Evolutionary conservation across 2,888 invertebrate genomes (phyloP).

Genomic region (Junonia oenone): DNA sequence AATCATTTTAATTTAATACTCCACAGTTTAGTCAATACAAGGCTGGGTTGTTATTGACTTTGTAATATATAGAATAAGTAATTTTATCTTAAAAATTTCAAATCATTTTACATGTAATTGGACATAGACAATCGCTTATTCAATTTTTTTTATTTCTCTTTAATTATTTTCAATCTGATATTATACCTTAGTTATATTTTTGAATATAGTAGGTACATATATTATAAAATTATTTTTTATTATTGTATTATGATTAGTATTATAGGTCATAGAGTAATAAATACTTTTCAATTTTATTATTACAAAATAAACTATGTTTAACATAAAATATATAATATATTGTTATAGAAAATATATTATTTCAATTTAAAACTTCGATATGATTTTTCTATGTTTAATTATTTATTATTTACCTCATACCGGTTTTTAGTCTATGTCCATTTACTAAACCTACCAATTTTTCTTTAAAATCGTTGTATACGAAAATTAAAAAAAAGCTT

Average conservation of each 20-base stretch:
- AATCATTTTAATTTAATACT: conserved; percentile 46
- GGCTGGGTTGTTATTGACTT: conserved; percentile 73
- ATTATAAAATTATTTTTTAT: no score
- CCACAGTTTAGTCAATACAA: conserved; percentile 57
- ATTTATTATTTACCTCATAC: not conserved
- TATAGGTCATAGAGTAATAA: no score
- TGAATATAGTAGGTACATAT: no score
- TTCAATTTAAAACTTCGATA: not conserved
- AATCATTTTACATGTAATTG: not conserved
- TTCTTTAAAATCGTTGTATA: not conserved
- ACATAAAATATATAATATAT: no score
- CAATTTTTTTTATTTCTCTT: not conserved
- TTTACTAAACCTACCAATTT: not conserved
- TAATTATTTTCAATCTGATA: no score
- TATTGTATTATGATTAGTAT: no score
- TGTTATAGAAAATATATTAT: no score
- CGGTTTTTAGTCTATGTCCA: not conserved
- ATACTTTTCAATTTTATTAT: no score
- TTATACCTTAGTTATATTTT: no score
- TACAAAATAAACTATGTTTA: no score
- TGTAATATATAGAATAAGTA: conserved; percentile 47
- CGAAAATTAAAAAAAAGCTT: not conserved
- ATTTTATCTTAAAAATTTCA: conserved; percentile 2
- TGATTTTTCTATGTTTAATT: not conserved
- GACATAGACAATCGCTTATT: not conserved